Conservation (phyloP, 2,888 invertebrate genomes). For the Caenorhabditis uteleia region DNA sequence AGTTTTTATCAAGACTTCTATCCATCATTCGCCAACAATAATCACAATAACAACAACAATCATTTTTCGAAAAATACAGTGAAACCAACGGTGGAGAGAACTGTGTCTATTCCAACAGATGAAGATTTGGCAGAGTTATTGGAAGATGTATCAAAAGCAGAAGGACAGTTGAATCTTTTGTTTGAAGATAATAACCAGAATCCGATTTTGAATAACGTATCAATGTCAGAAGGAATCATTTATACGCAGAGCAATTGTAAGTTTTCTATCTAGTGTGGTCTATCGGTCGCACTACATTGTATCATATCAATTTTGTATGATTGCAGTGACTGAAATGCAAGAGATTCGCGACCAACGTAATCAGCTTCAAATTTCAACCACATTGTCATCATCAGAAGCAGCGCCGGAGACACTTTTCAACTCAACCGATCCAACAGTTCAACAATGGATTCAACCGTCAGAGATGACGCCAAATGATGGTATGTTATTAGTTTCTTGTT, state of each 20-base stretch:
- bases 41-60: constrained; percentile 2
- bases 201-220: constrained; percentile 43
- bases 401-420: constrained; percentile 23
- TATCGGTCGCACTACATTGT: no score
- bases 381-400: constrained; percentile 3
- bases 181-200: constrained; percentile 13
- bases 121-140: constrained; percentile 51
- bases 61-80: background rate
- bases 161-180: constrained; percentile 40
- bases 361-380: constrained; percentile 4
- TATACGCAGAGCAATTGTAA: constrained; percentile 40
- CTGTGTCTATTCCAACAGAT: constrained; percentile 21
- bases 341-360: constrained; percentile 15
- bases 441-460: constrained; percentile 12
- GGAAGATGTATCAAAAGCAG: constrained; percentile 48
- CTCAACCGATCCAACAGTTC: constrained; percentile 15
- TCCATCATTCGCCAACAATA: constrained; percentile 13
- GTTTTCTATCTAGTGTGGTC: background rate
- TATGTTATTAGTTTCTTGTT: constrained; percentile 1
- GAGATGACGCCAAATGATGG: constrained; percentile 14
- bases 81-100: constrained; percentile 8
- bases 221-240: constrained; percentile 35
- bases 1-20: constrained; percentile 61
- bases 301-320: background rate
- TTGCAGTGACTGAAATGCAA: constrained; percentile 39